These are phyloP conservation scores for Graphium colonna DNA, from an alignment of 2,888 invertebrate species.

Conservation along the genomic window DNA sequence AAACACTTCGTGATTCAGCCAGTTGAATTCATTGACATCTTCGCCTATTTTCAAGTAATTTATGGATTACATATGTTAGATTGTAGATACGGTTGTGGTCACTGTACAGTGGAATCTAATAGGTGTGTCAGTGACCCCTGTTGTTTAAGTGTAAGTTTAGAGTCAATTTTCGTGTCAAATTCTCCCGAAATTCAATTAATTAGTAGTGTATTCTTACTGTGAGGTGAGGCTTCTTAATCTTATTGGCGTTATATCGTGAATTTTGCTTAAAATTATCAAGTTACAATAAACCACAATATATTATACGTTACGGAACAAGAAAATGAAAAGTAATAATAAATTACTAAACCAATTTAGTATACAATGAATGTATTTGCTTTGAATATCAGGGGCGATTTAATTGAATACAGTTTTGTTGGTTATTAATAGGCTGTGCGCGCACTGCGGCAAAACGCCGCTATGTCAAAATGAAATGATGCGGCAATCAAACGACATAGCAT, in stretches of 20 bases:
- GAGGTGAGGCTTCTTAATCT: slow-evolving; percentile 47
- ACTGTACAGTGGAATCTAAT: neutral
- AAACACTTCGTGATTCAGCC: neutral
- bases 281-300: too few species aligned
- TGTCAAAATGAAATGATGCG: too few species aligned
- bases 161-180: slow-evolving; percentile 78
- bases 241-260: slow-evolving; percentile 45
- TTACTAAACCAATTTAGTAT: too few species aligned
- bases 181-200: slow-evolving; percentile 80
- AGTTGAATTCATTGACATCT: neutral
- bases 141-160: slow-evolving; percentile 62
- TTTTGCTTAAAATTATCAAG: too few species aligned
- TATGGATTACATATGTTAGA: slow-evolving; percentile 16
- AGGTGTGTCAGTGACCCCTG: slow-evolving; percentile 24
- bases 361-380: too few species aligned
- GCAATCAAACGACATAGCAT: too few species aligned
- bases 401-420: too few species aligned
- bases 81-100: neutral
- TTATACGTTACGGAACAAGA: too few species aligned
- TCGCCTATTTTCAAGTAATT: slow-evolving; percentile 7
- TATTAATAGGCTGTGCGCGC: too few species aligned
- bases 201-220: slow-evolving; percentile 53
- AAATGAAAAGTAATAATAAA: too few species aligned
- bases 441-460: too few species aligned
- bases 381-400: too few species aligned